phyloP scores from a whole-genome alignment of 2,797 vertebrate genomes.

The Micrastur ruficollis region DNA sequence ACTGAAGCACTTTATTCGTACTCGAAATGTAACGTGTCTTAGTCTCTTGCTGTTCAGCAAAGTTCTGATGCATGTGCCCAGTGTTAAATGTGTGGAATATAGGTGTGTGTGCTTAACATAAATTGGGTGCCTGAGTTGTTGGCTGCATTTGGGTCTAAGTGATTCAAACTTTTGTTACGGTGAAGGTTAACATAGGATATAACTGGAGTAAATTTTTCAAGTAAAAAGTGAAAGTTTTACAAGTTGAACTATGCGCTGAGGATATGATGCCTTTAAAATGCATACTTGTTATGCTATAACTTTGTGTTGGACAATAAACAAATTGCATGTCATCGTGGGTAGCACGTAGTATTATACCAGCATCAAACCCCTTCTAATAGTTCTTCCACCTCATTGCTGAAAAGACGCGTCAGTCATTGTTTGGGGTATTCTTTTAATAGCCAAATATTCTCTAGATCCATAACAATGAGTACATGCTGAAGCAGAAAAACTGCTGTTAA shows the following conservation, averaged over 20 bases:
- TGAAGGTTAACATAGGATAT: neutral
- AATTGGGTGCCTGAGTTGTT: neutral
- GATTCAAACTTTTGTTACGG: neutral
- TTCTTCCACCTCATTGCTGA: neutral
- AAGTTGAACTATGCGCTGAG: neutral
- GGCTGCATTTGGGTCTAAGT: neutral
- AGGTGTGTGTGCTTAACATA: neutral
- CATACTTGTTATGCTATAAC: accelerated
- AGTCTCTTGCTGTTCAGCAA: neutral
- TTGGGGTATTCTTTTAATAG: neutral
- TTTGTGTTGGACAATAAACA: neutral
- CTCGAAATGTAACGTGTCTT: neutral
- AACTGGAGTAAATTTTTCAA: neutral
- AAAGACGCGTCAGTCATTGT: neutral
- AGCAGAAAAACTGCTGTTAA: neutral
- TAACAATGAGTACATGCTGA: neutral
- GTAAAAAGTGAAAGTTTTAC: neutral
- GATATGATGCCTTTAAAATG: neutral
- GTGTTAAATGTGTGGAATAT: neutral
- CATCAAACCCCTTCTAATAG: neutral
- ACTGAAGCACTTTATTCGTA: neutral
- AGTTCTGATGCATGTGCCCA: neutral
- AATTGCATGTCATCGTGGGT: neutral
- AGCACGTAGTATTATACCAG: neutral
- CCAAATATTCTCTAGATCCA: neutral